These are phyloP conservation scores for Drosophila longiperda DNA, from an alignment of 2,888 invertebrate genomes.

Conservation along the genomic window DNA sequence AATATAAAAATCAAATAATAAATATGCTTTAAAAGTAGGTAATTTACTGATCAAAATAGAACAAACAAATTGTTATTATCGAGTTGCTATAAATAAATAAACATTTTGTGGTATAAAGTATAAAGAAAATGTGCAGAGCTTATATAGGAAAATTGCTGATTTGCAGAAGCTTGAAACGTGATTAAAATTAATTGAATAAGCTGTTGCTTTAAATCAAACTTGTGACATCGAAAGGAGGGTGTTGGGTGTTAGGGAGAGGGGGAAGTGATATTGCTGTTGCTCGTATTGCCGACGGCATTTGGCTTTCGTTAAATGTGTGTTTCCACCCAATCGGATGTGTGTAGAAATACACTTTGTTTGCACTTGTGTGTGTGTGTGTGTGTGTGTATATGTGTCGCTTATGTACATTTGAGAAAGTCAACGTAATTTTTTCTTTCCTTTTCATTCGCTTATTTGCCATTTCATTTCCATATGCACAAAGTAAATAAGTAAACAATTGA, in stretches of 20 bases:
- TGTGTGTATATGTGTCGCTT: conserved; percentile 27
- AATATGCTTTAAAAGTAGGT: neutral
- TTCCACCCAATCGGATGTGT: conserved; percentile 13
- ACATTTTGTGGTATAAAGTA: neutral
- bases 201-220: conserved; percentile 29
- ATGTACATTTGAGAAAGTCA: conserved; percentile 65
- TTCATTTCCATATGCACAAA: conserved; percentile 78
- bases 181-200: conserved; percentile 12
- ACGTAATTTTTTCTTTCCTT: conserved; percentile 73
- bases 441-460: conserved; percentile 69
- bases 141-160: neutral
- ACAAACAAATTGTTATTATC: neutral
- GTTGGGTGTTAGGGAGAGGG: neutral
- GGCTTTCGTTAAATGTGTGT: conserved; percentile 22
- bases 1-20: neutral
- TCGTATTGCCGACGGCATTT: conserved; percentile 21
- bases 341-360: conserved; percentile 7
- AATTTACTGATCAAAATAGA: neutral
- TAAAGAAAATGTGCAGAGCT: neutral
- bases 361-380: conserved; percentile 7
- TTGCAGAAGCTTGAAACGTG: too few relatives aligned
- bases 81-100: neutral
- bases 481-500: conserved; percentile 74
- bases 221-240: conserved; percentile 23
- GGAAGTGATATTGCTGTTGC: conserved; percentile 18